Base-by-base conservation (phyloP, 2,888 invertebrate genomes). In the Gymnosoma rotundatum region DNA sequence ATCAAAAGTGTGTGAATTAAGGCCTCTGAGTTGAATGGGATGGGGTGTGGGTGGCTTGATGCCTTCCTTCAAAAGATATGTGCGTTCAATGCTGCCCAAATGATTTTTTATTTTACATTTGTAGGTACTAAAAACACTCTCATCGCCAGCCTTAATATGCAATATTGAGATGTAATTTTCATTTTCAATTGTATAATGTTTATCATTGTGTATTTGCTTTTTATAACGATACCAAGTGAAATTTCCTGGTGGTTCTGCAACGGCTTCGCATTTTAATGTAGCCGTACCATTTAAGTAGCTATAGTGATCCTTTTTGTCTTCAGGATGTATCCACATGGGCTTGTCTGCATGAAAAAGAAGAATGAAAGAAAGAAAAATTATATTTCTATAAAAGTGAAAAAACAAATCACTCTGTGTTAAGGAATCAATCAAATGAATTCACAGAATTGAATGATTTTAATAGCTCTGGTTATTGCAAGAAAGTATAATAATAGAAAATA, bases 241-340 rank as follows among this genome's bases (percentile, higher is more conserved):
- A 66, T 91, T 92, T n/a, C 94, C 93, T 18, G 92, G 91, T 0
- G 94, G 94, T 88, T 93, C 93, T 7, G 93, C 93, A 83, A 93
- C 92, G 72, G 93, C 94, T 88, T 93, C 92, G 90, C 95, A 95
- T 16, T 93, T 93, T 80, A 95, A 92, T 89, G 94, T 94, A 3
- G 93, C 93, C 42, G 90, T 91, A 20, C 94, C 94, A 54, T 93
- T 93, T 64, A 94, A 87, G 70, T 91, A 92, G 9, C 91, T 92
- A 66, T 90, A 92, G 78, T 90, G 89, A 36, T 88, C 86, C 21
- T 85, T 79, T 8, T 88, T 87, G 76, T 89, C 89, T 10, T 89
- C 88, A 38, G 89, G 88, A 73, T 88, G 87, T 2, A 90, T 89
- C 89, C 91, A 90, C 54, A 91, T 88, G 7, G 92, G 92, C 75